A percentile compares a stretch with the other conserved stretches of the same genome.
These are phyloP conservation scores for Corydoras sp. DNA, from an alignment of 2,113 vertebrate genomes.

Conservation along the genomic window DNA sequence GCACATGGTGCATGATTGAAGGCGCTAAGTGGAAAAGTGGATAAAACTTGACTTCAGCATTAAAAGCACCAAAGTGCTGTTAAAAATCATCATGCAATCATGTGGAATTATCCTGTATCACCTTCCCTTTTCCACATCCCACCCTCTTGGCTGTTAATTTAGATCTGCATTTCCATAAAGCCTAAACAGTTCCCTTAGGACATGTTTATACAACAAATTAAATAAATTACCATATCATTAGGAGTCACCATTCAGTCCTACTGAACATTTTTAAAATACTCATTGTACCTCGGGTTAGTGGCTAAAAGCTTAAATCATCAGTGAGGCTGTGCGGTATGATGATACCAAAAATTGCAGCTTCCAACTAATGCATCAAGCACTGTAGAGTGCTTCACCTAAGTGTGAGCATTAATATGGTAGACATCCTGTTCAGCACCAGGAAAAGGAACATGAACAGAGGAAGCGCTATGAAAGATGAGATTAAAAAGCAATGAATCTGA, in stretches of 20 bases:
- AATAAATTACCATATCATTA: not conserved
- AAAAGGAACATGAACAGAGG: not conserved
- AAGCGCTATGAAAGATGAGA: not conserved
- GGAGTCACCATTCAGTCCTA: not conserved
- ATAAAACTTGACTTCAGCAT: not conserved
- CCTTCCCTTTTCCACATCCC: not conserved
- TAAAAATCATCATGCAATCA: not conserved
- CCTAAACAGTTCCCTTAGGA: constrained; percentile 8
- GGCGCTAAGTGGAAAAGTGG: not conserved
- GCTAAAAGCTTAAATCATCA: constrained; percentile 9
- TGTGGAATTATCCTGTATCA: not conserved
- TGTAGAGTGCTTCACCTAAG: not conserved
- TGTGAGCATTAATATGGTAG: constrained; percentile 10
- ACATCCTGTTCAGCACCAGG: not conserved
- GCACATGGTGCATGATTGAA: not conserved
- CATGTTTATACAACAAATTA: not conserved
- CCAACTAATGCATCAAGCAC: not conserved
- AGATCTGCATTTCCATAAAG: constrained; percentile 16
- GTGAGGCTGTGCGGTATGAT: not conserved
- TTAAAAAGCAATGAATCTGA: not conserved
- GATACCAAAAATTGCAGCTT: not conserved
- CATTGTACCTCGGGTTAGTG: constrained; percentile 1
- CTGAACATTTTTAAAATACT: not conserved
- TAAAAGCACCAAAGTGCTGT: not conserved
- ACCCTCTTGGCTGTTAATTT: not conserved